A percentile compares a stretch with the other conserved stretches of the same genome.
Evolutionary conservation across 2,797 vertebrate genomes (phyloP).

Genomic region (Fistularia tabacaria): DNA sequence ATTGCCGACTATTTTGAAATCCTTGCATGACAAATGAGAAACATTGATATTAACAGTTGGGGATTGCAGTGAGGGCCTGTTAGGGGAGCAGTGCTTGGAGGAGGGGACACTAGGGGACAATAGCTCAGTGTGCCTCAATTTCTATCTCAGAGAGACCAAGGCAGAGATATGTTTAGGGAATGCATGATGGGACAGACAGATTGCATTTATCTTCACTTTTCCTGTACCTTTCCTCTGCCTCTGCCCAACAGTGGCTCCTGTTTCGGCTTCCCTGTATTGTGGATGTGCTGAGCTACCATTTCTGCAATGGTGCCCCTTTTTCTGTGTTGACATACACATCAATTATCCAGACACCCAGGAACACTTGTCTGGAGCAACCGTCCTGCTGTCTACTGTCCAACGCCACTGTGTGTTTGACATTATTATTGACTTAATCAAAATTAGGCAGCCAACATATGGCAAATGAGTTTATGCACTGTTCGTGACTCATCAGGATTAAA

Average conservation of each 20-base stretch:
- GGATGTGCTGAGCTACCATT: slow-evolving; percentile 76
- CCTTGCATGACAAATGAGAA: slow-evolving; percentile 61
- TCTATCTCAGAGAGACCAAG: slow-evolving; percentile 46
- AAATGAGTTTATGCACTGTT: slow-evolving; percentile 23
- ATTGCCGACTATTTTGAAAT: slow-evolving; percentile 62
- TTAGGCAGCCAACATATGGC: slow-evolving; percentile 33
- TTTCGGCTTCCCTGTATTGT: slow-evolving; percentile 53
- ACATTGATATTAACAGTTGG: slow-evolving; percentile 47
- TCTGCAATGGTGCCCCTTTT: slow-evolving; percentile 64
- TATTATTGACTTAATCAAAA: slow-evolving; percentile 51
- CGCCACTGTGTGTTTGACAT: slow-evolving; percentile 13
- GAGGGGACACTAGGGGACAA: slow-evolving; percentile 45
- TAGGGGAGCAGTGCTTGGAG: slow-evolving; percentile 28
- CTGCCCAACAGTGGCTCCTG: slow-evolving; percentile 23
- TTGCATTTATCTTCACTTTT: slow-evolving; percentile 68
- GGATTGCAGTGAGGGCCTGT: slow-evolving; percentile 51
- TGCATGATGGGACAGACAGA: slow-evolving; percentile 59
- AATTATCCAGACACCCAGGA: slow-evolving; percentile 75
- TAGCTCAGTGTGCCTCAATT: slow-evolving; percentile 61
- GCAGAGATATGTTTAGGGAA: slow-evolving; percentile 61
- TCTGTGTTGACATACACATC: slow-evolving; percentile 78
- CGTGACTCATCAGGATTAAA: slow-evolving; percentile 41
- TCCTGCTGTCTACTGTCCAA: slow-evolving; percentile 36
- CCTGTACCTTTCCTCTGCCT: slow-evolving; percentile 40
- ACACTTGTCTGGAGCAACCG: slow-evolving; percentile 66